Conservation (phyloP, 1,140 invertebrate species). For the Plodia interpunctella region DNA sequence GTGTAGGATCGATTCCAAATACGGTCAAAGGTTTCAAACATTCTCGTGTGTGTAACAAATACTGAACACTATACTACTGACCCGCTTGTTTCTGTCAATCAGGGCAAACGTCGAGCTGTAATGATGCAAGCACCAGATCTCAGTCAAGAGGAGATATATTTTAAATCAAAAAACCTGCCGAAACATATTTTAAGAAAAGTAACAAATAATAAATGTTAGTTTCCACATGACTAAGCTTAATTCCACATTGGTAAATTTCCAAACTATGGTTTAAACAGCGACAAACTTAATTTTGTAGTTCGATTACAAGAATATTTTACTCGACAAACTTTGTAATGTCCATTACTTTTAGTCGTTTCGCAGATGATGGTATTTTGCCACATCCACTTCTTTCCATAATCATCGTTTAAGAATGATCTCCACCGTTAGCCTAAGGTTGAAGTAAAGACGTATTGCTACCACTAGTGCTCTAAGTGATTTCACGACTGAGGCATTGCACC, state of each 20-base stretch:
- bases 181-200: too few relatives aligned
- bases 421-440: background rate
- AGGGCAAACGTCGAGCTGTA: constrained; percentile 11
- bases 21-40: constrained; percentile 40
- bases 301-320: too few relatives aligned
- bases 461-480: background rate
- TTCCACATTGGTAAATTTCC: too few relatives aligned
- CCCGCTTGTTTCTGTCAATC: constrained; percentile 55
- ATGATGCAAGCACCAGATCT: background rate
- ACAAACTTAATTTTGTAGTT: too few relatives aligned
- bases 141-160: background rate
- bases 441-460: background rate
- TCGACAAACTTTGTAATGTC: too few relatives aligned
- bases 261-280: too few relatives aligned
- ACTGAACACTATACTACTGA: constrained; percentile 30
- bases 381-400: background rate
- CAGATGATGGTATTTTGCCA: background rate
- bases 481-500: background rate
- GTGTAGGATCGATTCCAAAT: constrained; percentile 19
- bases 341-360: too few relatives aligned
- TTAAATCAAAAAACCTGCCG: too few relatives aligned
- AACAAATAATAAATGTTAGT: too few relatives aligned
- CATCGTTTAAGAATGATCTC: background rate
- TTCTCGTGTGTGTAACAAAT: constrained; percentile 29
- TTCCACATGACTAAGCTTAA: too few relatives aligned